A percentile compares a stretch with the other conserved stretches of the same genome.
Evolutionary conservation across 2,888 invertebrate species (phyloP).

Genomic region (Lycaena phlaeas): DNA sequence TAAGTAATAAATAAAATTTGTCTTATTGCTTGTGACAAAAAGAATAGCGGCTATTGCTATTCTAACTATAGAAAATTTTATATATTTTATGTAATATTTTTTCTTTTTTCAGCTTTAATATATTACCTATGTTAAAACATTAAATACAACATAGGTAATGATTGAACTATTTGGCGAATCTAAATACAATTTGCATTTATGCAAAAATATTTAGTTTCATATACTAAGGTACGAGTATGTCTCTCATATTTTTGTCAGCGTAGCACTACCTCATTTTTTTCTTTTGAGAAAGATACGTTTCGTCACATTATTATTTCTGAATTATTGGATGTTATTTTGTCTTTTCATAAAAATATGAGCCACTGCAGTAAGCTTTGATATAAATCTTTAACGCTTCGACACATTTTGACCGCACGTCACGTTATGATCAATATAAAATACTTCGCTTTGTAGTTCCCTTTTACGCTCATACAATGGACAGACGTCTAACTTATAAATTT

Average conservation of each 20-base stretch:
- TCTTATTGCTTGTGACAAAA: slow-evolving; percentile 33
- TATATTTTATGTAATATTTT: too few relatives aligned
- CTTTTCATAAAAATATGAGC: slow-evolving; percentile 29
- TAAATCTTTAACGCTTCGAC: slow-evolving; percentile 67
- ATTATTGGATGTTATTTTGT: background rate
- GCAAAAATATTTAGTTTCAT: too few relatives aligned
- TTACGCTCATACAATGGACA: slow-evolving; percentile 51
- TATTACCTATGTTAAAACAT: too few relatives aligned
- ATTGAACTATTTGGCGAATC: too few relatives aligned
- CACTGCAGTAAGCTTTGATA: slow-evolving; percentile 33
- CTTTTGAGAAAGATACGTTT: background rate
- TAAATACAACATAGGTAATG: too few relatives aligned
- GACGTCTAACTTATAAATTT: slow-evolving; percentile 66
- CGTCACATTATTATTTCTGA: background rate
- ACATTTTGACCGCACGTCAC: slow-evolving; percentile 69
- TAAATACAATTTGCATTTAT: too few relatives aligned
- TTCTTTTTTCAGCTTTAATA: too few relatives aligned
- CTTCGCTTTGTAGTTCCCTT: slow-evolving; percentile 44
- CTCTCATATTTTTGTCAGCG: too few relatives aligned
- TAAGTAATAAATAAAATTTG: slow-evolving; percentile 66
- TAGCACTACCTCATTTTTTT: too few relatives aligned
- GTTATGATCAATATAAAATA: slow-evolving; percentile 62
- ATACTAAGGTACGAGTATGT: too few relatives aligned
- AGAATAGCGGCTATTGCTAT: too few relatives aligned
- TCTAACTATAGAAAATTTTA: too few relatives aligned